Conservation (phyloP, 1,140 invertebrate species). For the Thaumetopoea pityocampa region DNA sequence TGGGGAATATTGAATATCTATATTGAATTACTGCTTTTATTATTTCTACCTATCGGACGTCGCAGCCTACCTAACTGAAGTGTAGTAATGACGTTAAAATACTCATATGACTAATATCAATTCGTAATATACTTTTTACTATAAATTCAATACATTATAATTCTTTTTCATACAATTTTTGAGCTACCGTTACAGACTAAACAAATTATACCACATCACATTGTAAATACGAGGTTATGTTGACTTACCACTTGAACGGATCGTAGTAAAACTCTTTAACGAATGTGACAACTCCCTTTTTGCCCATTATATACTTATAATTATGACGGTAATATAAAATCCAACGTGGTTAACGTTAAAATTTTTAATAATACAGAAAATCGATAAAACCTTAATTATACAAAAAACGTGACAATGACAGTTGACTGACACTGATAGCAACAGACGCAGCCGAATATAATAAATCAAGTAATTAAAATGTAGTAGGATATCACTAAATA, state of each 20-base stretch:
- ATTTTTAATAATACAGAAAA: constrained; percentile 8
- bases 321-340: not conserved
- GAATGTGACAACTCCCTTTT: constrained; percentile 46
- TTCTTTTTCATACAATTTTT: no score
- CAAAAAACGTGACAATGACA: not conserved
- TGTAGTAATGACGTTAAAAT: no score
- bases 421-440: constrained; percentile 3
- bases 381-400: constrained; percentile 6
- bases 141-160: no score
- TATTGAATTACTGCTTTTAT: no score
- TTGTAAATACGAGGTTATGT: constrained; percentile 38
- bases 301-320: constrained; percentile 46
- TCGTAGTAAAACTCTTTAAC: constrained; percentile 62
- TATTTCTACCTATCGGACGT: no score
- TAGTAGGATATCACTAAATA: not conserved
- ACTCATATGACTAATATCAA: no score
- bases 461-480: not conserved
- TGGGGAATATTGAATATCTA: no score
- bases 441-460: no score
- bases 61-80: no score
- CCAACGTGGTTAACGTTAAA: constrained; percentile 9
- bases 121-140: no score
- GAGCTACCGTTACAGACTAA: no score
- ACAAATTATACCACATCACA: no score
- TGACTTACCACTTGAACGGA: constrained; percentile 65